Evolutionary conservation across 2,797 vertebrate species (phyloP).

Genomic region (Poliocrania exsul): DNA sequence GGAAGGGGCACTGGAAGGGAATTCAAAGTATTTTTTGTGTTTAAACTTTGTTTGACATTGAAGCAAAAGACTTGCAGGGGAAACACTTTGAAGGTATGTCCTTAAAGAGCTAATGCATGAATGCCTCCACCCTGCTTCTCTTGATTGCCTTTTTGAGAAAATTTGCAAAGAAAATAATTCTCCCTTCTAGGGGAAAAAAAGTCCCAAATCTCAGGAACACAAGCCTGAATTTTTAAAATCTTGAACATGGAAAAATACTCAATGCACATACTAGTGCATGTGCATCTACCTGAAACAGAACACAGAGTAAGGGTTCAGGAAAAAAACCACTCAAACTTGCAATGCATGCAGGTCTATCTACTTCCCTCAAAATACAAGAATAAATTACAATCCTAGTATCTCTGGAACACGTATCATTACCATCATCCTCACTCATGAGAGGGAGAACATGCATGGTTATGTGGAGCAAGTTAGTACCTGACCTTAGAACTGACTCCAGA

Average conservation of each 20-base stretch:
- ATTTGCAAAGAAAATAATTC: slow-evolving; percentile 21
- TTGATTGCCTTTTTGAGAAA: slow-evolving; percentile 11
- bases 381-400: neutral
- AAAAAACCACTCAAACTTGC: neutral
- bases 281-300: neutral
- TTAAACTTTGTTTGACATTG: slow-evolving; percentile 51
- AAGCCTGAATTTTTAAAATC: neutral
- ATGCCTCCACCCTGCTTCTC: neutral
- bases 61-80: slow-evolving; percentile 11
- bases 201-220: neutral
- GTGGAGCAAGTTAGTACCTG: neutral
- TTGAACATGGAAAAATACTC: neutral
- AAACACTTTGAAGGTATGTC: slow-evolving; percentile 15
- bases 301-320: neutral
- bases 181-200: neutral
- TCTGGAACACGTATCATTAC: neutral
- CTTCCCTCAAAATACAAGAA: neutral
- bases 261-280: neutral
- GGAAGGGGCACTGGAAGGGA: slow-evolving; percentile 24
- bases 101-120: slow-evolving; percentile 13
- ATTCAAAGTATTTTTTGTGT: slow-evolving; percentile 30
- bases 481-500: neutral
- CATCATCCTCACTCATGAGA: neutral
- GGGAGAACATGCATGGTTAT: neutral
- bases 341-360: neutral